Percentiles rank a stretch among this genome's conserved stretches.
phyloP scores from a whole-genome alignment of 1,140 invertebrate species.

The Heliconius himera region DNA sequence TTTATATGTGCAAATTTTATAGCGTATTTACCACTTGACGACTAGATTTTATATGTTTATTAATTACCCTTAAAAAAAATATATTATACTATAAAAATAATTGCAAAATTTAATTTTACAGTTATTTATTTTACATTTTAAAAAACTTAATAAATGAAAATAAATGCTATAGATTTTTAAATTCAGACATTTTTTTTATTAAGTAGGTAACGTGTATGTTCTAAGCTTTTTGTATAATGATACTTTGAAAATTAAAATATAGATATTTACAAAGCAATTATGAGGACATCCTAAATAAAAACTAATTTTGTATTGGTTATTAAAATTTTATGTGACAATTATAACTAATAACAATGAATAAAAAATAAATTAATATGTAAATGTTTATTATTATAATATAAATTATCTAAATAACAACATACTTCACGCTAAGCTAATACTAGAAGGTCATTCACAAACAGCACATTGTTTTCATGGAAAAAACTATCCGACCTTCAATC shows the following conservation, averaged over 20 bases:
- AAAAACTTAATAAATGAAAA: background rate
- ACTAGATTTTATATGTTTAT: no score
- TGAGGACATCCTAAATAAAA: background rate
- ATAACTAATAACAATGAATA: constrained; percentile 43
- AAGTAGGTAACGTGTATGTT: no score
- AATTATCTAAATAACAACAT: constrained; percentile 73
- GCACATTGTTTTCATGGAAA: constrained; percentile 56
- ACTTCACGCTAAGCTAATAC: constrained; percentile 65
- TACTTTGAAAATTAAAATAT: background rate
- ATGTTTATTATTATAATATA: constrained; percentile 65
- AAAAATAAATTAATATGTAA: constrained; percentile 54
- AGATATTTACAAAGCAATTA: background rate
- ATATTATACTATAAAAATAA: no score
- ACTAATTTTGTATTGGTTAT: constrained; percentile 26
- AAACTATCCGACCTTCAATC: constrained; percentile 66
- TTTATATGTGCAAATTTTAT: no score
- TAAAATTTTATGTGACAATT: constrained; percentile 38
- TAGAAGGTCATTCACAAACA: constrained; percentile 72
- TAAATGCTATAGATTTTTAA: background rate
- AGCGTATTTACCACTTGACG: no score
- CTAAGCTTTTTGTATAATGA: background rate
- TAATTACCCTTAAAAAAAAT: no score
- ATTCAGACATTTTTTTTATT: background rate
- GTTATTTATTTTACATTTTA: no score
- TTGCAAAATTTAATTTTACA: no score